Conservation (phyloP, 2,797 vertebrate species). For the Alouatta caraya region DNA sequence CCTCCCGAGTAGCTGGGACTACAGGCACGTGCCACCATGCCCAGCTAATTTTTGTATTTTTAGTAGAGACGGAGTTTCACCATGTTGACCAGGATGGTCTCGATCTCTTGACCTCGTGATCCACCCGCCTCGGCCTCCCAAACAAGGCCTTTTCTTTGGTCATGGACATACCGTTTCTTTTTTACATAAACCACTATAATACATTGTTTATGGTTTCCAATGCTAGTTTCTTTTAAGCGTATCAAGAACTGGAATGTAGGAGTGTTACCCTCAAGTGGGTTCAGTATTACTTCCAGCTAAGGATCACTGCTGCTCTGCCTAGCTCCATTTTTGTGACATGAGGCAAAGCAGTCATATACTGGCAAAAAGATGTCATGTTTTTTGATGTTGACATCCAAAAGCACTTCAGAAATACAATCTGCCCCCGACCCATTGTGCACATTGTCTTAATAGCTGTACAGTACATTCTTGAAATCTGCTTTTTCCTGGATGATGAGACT, state of each 20-base stretch:
- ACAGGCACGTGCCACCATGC: no score
- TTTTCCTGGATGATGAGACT: constrained; percentile 47
- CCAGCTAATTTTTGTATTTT: no score
- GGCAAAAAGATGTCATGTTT: constrained; percentile 13
- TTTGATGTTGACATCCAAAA: constrained; percentile 40
- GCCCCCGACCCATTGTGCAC: not conserved
- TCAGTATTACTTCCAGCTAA: not conserved
- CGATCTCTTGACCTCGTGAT: no score
- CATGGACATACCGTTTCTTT: not conserved
- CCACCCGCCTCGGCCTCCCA: no score
- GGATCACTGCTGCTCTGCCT: not conserved
- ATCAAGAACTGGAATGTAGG: constrained; percentile 15
- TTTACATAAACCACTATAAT: constrained; percentile 33
- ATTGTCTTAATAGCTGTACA: constrained; percentile 51
- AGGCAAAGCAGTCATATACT: not conserved
- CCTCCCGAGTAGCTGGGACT: no score
- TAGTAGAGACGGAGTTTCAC: no score
- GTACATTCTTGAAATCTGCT: constrained; percentile 49
- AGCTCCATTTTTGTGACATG: not conserved
- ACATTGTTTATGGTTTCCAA: constrained; percentile 31
- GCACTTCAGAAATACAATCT: constrained; percentile 42
- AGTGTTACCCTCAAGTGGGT: not conserved
- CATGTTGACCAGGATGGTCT: no score
- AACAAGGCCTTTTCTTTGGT: constrained; percentile 19
- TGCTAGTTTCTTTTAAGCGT: constrained; percentile 15